A percentile compares a stretch with the other conserved stretches of the same genome.
These are phyloP conservation scores for Otus scops DNA, from an alignment of 2,797 vertebrate genomes.

Conservation along the genomic window DNA sequence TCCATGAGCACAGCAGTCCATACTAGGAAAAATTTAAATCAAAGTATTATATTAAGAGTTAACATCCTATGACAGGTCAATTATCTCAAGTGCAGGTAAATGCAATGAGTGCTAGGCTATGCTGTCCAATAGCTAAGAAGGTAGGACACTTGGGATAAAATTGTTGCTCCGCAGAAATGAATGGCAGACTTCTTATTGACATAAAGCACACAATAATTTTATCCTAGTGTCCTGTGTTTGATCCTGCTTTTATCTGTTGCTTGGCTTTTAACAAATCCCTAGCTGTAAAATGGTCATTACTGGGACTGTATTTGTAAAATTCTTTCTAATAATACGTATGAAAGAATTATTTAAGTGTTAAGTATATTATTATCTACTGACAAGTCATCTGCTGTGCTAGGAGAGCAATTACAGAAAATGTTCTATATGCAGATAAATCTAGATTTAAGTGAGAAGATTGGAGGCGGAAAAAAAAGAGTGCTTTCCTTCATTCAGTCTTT, in stretches of 20 bases:
- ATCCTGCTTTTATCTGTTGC: background rate
- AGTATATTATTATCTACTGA: slow-evolving; percentile 4
- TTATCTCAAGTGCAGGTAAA: background rate
- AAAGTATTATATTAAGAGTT: background rate
- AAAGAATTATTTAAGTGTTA: background rate
- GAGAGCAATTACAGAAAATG: slow-evolving; percentile 20
- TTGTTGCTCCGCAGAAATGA: background rate
- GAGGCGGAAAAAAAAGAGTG: rapidly evolving
- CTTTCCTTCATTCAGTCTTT: background rate
- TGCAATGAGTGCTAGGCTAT: background rate
- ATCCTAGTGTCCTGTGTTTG: background rate
- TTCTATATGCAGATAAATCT: background rate
- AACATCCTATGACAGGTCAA: background rate
- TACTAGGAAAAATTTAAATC: background rate
- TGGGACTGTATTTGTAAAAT: background rate
- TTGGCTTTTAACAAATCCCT: background rate
- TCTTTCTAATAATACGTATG: background rate
- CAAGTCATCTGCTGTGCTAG: background rate
- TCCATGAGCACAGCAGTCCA: background rate
- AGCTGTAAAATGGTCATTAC: background rate
- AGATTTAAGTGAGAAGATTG: background rate
- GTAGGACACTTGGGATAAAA: background rate
- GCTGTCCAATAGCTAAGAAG: background rate
- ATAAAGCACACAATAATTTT: background rate
- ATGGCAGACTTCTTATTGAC: background rate